Evolutionary conservation across 2,888 invertebrate genomes (phyloP).

Genomic region (Ypsolopha scabrella): DNA sequence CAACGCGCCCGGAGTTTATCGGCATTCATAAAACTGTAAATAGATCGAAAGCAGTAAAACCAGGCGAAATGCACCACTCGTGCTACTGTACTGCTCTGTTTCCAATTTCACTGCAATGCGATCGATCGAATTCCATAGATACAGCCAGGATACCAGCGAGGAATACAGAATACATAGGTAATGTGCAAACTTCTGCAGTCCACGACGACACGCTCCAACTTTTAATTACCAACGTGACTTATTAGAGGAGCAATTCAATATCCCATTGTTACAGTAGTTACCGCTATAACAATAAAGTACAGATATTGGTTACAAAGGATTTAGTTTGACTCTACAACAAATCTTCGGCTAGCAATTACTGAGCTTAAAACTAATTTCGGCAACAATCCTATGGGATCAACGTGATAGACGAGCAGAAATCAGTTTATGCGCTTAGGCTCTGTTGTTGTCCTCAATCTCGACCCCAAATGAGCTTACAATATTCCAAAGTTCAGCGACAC

Average conservation of each 20-base stretch:
- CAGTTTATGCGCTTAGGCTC: conserved; percentile 20
- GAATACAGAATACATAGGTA: not conserved
- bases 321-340: not conserved
- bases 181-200: conserved; percentile 2
- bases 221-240: conserved; percentile 5
- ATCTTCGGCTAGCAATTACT: not conserved
- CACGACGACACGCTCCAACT: not conserved
- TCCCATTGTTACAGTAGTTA: not conserved
- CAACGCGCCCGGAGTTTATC: conserved; percentile 42
- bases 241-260: conserved; percentile 2
- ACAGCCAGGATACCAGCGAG: conserved; percentile 11
- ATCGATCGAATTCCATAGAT: conserved; percentile 45
- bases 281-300: no score
- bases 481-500: conserved; percentile 58
- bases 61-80: conserved; percentile 21
- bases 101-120: conserved; percentile 50
- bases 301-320: no score
- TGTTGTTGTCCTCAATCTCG: conserved; percentile 30
- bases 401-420: conserved; percentile 8
- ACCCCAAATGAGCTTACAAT: conserved; percentile 50
- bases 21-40: conserved; percentile 56
- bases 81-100: conserved; percentile 28
- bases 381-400: conserved; percentile 11
- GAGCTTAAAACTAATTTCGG: conserved; percentile 6
- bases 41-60: conserved; percentile 63